Percentiles rank a stretch among this genome's conserved stretches.
These are phyloP conservation scores for Phainopepla nitens DNA, from an alignment of 2,113 vertebrate genomes.

Conservation along the genomic window DNA sequence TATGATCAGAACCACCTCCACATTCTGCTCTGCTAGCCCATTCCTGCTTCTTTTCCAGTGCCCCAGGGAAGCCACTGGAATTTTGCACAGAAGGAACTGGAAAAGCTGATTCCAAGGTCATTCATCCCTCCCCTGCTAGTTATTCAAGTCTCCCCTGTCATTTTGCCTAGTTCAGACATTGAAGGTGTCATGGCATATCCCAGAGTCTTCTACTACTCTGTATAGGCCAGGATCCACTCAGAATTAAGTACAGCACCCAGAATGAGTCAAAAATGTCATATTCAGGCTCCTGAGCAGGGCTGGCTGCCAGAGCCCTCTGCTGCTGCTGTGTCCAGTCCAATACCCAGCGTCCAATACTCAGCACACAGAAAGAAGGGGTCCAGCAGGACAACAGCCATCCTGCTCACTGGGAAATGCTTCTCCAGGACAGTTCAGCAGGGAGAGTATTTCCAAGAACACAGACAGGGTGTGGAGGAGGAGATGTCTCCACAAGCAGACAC, in stretches of 20 bases:
- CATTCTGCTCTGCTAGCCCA: not conserved
- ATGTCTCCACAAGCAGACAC: not conserved
- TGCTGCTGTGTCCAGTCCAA: not conserved
- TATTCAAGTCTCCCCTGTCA: not conserved
- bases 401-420: not conserved
- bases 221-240: not conserved
- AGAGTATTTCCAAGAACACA: not conserved
- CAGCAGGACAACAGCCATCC: not conserved
- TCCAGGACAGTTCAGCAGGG: not conserved
- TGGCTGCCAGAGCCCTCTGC: not conserved
- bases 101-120: not conserved
- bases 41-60: not conserved
- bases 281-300: not conserved
- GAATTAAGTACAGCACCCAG: not conserved
- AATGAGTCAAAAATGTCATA: not conserved
- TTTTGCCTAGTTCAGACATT: not conserved
- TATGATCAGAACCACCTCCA: not conserved
- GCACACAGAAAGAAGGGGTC: not conserved
- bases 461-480: not conserved
- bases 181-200: not conserved
- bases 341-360: rapidly evolving
- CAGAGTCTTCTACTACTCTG: not conserved
- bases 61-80: not conserved
- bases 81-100: not conserved
- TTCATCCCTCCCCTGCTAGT: not conserved